Evolutionary conservation across 2,888 invertebrate genomes (phyloP).

Genomic region (Tenthredo scrophulariae): DNA sequence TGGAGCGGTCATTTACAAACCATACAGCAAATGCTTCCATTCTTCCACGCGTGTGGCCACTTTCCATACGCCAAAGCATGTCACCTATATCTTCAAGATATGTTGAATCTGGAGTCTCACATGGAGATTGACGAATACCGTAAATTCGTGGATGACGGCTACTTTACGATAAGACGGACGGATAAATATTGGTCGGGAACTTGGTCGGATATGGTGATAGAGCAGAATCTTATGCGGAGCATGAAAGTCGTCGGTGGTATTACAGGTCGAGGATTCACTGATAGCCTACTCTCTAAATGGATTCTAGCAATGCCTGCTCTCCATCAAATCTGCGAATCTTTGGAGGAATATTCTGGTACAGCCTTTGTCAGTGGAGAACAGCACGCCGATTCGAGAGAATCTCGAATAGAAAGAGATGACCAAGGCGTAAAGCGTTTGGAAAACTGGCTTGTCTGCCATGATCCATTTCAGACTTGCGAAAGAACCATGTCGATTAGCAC

Average conservation of each 20-base stretch:
- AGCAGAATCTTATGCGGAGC: slow-evolving; percentile 61
- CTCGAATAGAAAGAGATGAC: slow-evolving; percentile 60
- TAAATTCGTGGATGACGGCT: slow-evolving; percentile 54
- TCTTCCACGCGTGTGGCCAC: slow-evolving; percentile 74
- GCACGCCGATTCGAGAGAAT: slow-evolving; percentile 61
- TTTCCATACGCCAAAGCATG: slow-evolving; percentile 70
- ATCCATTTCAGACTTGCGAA: slow-evolving; percentile 59
- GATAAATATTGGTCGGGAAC: slow-evolving; percentile 34
- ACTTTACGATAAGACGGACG: slow-evolving; percentile 43
- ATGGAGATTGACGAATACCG: slow-evolving; percentile 51
- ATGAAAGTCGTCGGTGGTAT: slow-evolving; percentile 62
- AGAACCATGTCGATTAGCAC: slow-evolving; percentile 58
- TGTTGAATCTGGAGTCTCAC: slow-evolving; percentile 58
- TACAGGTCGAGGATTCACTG: slow-evolving; percentile 59
- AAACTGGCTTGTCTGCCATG: slow-evolving; percentile 59
- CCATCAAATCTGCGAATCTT: slow-evolving; percentile 57
- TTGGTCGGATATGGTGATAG: slow-evolving; percentile 43
- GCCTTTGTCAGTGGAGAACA: slow-evolving; percentile 56
- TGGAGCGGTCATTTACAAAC: slow-evolving; percentile 67
- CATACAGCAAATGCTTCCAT: slow-evolving; percentile 69
- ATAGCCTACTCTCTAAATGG: slow-evolving; percentile 57
- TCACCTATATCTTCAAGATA: slow-evolving; percentile 74
- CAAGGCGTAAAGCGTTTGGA: slow-evolving; percentile 58
- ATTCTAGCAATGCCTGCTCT: slow-evolving; percentile 57
- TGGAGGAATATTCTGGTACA: slow-evolving; percentile 57